These are phyloP conservation scores for Phoxinus dragarum DNA, from an alignment of 2,797 vertebrate species.

Conservation along the genomic window DNA sequence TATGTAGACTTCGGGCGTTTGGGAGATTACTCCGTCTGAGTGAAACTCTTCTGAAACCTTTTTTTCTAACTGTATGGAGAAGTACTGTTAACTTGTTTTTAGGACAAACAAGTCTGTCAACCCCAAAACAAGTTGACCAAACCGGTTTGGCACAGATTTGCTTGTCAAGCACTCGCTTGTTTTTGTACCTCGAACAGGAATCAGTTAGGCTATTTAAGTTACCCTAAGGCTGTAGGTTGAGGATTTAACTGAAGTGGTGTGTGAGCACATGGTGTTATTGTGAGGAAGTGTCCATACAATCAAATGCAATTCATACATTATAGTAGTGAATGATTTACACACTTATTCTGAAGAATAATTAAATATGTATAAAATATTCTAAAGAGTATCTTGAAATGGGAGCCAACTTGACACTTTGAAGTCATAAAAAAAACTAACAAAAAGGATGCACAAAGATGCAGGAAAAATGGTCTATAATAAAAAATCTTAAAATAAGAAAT, in stretches of 20 bases:
- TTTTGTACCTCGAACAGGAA: not conserved
- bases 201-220: not conserved
- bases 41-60: not conserved
- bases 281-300: not conserved
- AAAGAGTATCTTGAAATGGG: not conserved
- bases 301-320: not conserved
- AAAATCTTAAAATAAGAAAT: not conserved
- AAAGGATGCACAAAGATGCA: not conserved
- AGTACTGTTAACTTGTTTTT: not conserved
- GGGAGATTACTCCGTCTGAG: not conserved
- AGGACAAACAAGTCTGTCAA: not conserved
- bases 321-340: not conserved
- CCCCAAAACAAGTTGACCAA: not conserved
- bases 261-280: not conserved
- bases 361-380: not conserved
- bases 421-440: not conserved
- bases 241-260: not conserved
- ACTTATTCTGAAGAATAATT: not conserved
- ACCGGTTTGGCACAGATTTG: not conserved
- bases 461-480: not conserved
- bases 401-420: not conserved
- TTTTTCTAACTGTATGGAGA: not conserved
- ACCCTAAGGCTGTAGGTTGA: not conserved
- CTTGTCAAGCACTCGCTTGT: not conserved
- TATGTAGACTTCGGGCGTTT: not conserved